Conservation (phyloP, 1,140 invertebrate genomes). For the Dufourea novaeangliae region DNA sequence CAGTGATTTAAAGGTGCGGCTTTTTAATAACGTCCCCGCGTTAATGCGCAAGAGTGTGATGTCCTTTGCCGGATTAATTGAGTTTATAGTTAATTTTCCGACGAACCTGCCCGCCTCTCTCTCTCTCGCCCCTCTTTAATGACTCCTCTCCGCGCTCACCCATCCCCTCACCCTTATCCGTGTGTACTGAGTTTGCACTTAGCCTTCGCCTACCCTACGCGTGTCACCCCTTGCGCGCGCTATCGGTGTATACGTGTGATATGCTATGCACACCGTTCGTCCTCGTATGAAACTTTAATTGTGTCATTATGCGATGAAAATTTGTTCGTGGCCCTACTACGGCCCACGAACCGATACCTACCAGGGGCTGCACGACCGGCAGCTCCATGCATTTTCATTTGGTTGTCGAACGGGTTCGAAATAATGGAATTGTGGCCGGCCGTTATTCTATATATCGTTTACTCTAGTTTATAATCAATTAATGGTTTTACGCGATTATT, state of each 20-base stretch:
- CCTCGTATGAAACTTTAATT: constrained; percentile 63
- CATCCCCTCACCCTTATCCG: neutral
- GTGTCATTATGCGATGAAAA: constrained; percentile 61
- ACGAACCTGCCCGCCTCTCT: constrained; percentile 33
- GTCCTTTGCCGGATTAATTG: constrained; percentile 59
- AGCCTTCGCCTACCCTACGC: constrained; percentile 29
- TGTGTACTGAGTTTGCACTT: constrained; percentile 45
- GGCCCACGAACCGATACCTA: neutral
- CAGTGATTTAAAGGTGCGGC: constrained; percentile 47
- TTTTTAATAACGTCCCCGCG: constrained; percentile 44
- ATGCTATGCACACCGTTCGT: constrained; percentile 51
- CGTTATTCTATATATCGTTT: constrained; percentile 12
- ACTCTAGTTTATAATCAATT: constrained; percentile 12
- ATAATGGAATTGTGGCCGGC: constrained; percentile 9
- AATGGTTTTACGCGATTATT: constrained; percentile 9
- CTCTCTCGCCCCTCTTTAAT: constrained; percentile 39
- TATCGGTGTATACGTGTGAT: constrained; percentile 48
- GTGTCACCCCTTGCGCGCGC: constrained; percentile 26
- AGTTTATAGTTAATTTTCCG: constrained; percentile 66
- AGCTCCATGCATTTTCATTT: constrained; percentile 30
- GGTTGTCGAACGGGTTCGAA: neutral
- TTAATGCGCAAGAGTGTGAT: constrained; percentile 48
- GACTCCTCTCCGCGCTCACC: constrained; percentile 17
- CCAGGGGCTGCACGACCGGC: neutral
- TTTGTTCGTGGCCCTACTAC: constrained; percentile 42